Conservation (phyloP, 2,113 vertebrate species). For the Scartelaos histophorus region DNA sequence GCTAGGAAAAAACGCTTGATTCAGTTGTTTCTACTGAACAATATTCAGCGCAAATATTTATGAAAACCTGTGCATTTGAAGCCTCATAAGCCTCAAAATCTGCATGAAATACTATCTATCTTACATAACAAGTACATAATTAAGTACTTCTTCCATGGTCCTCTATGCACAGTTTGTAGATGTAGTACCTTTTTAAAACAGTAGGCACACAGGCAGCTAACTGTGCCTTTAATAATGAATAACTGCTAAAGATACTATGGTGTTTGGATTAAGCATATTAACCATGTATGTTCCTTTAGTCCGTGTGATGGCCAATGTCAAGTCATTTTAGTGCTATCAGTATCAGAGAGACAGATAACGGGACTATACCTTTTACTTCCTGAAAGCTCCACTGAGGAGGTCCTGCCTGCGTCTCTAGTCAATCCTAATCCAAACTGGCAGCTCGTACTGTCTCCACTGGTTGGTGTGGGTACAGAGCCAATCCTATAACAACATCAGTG, state of each 20-base stretch:
- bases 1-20: too few relatives aligned
- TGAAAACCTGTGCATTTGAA: too few relatives aligned
- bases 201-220: too few relatives aligned
- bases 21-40: too few relatives aligned
- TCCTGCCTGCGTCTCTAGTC: constrained; percentile 23
- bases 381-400: constrained; percentile 31
- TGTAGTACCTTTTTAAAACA: too few relatives aligned
- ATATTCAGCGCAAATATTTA: too few relatives aligned
- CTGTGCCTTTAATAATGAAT: background rate
- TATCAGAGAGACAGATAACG: constrained; percentile 24
- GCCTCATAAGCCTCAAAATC: too few relatives aligned
- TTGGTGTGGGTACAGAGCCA: constrained; percentile 36
- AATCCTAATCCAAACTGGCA: constrained; percentile 50
- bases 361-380: constrained; percentile 25
- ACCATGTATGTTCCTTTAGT: background rate
- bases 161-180: too few relatives aligned
- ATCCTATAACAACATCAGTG: constrained; percentile 59
- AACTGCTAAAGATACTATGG: background rate
- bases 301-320: constrained; percentile 7
- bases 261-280: background rate
- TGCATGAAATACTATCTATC: too few relatives aligned
- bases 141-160: too few relatives aligned
- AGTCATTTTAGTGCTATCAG: constrained; percentile 17
- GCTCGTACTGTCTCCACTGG: constrained; percentile 9
- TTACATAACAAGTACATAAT: too few relatives aligned